A percentile compares a stretch with the other conserved stretches of the same genome.
Evolutionary conservation across 2,888 invertebrate genomes (phyloP).

Genomic region (Serrognathus titanus): DNA sequence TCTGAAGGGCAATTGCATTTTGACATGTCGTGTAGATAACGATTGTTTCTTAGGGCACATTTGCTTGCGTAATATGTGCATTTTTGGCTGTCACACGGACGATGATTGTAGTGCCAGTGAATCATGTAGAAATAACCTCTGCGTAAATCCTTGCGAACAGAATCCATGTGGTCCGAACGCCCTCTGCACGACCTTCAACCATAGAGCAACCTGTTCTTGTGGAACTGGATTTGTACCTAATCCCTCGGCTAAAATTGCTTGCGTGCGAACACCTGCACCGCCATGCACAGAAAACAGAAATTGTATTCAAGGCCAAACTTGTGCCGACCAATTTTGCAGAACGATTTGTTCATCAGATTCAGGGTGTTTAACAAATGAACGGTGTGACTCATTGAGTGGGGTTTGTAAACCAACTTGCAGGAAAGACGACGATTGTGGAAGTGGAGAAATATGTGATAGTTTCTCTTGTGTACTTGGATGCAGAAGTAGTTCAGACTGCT

Average conservation of each 20-base stretch:
- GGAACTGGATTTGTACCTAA: slow-evolving; percentile 77
- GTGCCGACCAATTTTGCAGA: slow-evolving; percentile 70
- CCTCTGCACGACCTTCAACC: slow-evolving; percentile 73
- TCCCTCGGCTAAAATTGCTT: slow-evolving; percentile 84
- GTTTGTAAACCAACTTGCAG: slow-evolving; percentile 82
- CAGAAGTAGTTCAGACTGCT: slow-evolving; percentile 74
- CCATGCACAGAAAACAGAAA: slow-evolving; percentile 76
- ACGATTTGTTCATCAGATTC: slow-evolving; percentile 73
- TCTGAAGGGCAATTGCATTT: slow-evolving; percentile 75
- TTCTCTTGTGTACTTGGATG: slow-evolving; percentile 78
- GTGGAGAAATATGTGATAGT: slow-evolving; percentile 82
- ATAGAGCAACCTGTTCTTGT: slow-evolving; percentile 79
- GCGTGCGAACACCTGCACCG: slow-evolving; percentile 74
- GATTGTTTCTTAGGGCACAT: slow-evolving; percentile 91
- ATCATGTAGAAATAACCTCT: slow-evolving; percentile 76
- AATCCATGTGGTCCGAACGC: slow-evolving; percentile 86
- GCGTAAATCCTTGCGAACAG: slow-evolving; percentile 71
- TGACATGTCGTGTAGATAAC: slow-evolving; percentile 86
- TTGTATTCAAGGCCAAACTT: slow-evolving; percentile 68
- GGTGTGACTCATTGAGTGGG: slow-evolving; percentile 64
- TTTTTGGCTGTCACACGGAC: slow-evolving; percentile 80
- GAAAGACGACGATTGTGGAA: slow-evolving; percentile 80
- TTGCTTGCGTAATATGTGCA: slow-evolving; percentile 80
- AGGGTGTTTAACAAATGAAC: slow-evolving; percentile 80
- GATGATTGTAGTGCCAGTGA: slow-evolving; percentile 85